A percentile compares a stretch with the other conserved stretches of the same genome.
Conservation (phyloP, 1,140 invertebrate genomes). For the Belonocnema kinseyi region DNA sequence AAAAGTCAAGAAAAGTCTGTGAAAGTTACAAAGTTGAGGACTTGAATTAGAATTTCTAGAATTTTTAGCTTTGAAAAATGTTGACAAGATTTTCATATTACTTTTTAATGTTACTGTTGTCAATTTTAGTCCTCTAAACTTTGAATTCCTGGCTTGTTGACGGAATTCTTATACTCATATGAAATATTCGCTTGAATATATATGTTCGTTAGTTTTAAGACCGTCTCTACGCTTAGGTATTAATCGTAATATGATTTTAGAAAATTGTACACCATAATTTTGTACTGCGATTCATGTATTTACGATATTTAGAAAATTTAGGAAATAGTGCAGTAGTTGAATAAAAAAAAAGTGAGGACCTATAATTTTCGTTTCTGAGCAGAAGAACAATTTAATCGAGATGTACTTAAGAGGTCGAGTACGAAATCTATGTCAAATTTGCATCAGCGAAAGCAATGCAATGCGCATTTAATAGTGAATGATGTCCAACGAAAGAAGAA, state of each 20-base stretch:
- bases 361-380: not conserved
- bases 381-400: slow-evolving; percentile 36
- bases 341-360: slow-evolving; percentile 1
- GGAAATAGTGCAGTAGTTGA: slow-evolving; percentile 33
- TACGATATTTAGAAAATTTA: slow-evolving; percentile 38
- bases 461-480: slow-evolving; percentile 21
- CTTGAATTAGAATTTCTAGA: not conserved
- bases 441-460: slow-evolving; percentile 22
- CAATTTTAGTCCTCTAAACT: not conserved
- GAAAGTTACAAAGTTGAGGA: not conserved
- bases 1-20: not conserved
- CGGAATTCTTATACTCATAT: slow-evolving; percentile 13
- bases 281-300: slow-evolving; percentile 45
- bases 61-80: not conserved
- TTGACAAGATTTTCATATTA: not conserved
- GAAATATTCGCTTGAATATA: slow-evolving; percentile 30
- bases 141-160: not conserved
- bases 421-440: slow-evolving; percentile 29
- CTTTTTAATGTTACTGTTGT: not conserved
- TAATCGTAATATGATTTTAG: slow-evolving; percentile 40
- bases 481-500: slow-evolving; percentile 13
- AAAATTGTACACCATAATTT: slow-evolving; percentile 44
- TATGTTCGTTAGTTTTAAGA: slow-evolving; percentile 34
- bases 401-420: slow-evolving; percentile 44
- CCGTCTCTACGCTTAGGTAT: slow-evolving; percentile 26